Evolutionary conservation across 2,797 vertebrate species (phyloP), one percentile per base, ranked within the genome.

Genomic region (Apogon hyalosoma): DNA sequence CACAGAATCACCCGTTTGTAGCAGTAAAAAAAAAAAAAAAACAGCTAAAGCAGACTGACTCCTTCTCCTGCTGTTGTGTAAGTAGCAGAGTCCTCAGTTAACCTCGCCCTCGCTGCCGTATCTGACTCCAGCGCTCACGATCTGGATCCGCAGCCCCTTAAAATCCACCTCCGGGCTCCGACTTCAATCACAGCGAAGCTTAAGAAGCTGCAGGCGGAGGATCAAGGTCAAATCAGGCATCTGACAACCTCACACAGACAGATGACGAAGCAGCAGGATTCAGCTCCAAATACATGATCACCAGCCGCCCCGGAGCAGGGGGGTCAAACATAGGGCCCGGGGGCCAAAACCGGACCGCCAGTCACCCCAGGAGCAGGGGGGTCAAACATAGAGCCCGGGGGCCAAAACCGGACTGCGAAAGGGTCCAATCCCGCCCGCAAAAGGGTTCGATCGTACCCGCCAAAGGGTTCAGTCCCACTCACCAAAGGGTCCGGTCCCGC

Each of bases 41-140:
- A 66, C 40, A 47, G n/a, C n/a, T n/a, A 7, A 0, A n/a, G 45
- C 8, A 12, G 8, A 2, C 38, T 39, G 46, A 51, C 48, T 24
- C 11, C 8, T 15, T 60, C 31, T 51, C 39, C 48, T 52, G 63
- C 0, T 28, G 48, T 60, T 67, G 61, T 10, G 8, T 69, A 78
- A 73, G 64, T 49, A 15, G 60, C 40, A 36, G 16, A 1, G 49
- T 64, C 75, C 69, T 18, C 16, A 41, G 19, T 51, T 64, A n/a
- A 55, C 63, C 75, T 53, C 40, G 6, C 18, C 47, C 13, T 42
- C 7, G 1, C 62, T 21, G 54, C 38, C 11, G 49, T 11, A 49
- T 60, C 52, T 9, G 5, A 73, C 62, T 60, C 36, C 19, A 24
- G 33, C 55, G 0, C 56, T 11, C 40, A 2, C 31, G 0, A 54